Base-by-base conservation (phyloP, 2,888 invertebrate species). In the Alloscopus bannaensis region DNA sequence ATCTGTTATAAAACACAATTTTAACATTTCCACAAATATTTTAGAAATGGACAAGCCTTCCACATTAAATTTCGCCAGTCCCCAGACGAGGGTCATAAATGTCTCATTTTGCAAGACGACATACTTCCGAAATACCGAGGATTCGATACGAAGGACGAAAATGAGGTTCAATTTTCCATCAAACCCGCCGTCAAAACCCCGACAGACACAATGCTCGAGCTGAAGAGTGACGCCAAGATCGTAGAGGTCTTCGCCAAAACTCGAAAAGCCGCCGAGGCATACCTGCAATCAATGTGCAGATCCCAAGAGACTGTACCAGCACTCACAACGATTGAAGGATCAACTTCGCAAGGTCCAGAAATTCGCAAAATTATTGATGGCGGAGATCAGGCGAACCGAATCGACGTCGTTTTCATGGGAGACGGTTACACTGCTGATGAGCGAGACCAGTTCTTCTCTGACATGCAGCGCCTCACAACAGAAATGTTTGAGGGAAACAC, bases 381-480 rank as follows among this genome's bases (percentile, higher is more conserved):
- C 0, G 85, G 85, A 3, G 79, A 83, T 28, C 83, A 81, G 24
- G 26, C 45, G 0, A 85, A 85, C 64, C 40, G 84, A 47, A 81
- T 83, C 26, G 84, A 84, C 24, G 82, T 85, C 18, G 84, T 84
- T n/a, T 84, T 85, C 26, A 85, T 85, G 85, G 85, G 84, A 0
- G 83, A 83, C 52, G 83, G 83, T 1, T 83, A 83, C 66, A 79
- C 55, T 11, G 36, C 68, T 2, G 26, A 40, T 1, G 82, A 84
- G 40, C 36, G 65, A 18, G 57, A 69, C 1, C 18, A 64, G 18
- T 77, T 80, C 24, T 75, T 75, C 28, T 16, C 55, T 11, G 84
- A 84, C 60, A 84, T 84, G 22, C 0, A 18, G 0, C 62, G 83
- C 2, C 69, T 84, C 1, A 81, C 80, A 2, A 22, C 36, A 11